Conservation (phyloP, 37 sponge, comb jelly and placozoan genomes). For the Ephydatia muelleri region DNA sequence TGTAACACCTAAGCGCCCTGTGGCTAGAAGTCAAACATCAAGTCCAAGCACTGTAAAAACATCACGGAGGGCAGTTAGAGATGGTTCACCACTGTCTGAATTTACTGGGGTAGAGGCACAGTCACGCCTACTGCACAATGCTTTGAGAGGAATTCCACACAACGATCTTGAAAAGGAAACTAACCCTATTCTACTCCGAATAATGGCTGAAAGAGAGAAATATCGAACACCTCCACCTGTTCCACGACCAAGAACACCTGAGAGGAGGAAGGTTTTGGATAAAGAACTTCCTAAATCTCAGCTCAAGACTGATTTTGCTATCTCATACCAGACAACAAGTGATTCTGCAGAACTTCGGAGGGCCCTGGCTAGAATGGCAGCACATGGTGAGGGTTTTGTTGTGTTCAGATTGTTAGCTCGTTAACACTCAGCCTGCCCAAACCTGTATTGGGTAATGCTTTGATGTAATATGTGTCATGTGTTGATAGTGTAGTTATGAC, state of each 20-base stretch:
- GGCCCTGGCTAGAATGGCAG: slow-evolving; percentile 13
- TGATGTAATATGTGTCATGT: not conserved
- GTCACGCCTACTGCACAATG: slow-evolving; percentile 43
- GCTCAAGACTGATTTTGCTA: slow-evolving; percentile 27
- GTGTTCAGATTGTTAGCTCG: not conserved
- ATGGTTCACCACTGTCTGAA: slow-evolving; percentile 19
- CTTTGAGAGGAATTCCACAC: slow-evolving; percentile 25
- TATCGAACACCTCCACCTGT: not conserved
- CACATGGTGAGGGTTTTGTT: not conserved
- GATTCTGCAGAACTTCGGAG: not conserved
- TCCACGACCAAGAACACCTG: too few relatives aligned
- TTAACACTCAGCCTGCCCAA: not conserved
- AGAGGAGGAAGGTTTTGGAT: slow-evolving; percentile 34
- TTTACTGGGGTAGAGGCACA: slow-evolving; percentile 64
- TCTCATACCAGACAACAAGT: slow-evolving; percentile 17
- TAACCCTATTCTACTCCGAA: slow-evolving; percentile 43
- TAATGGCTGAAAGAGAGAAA: slow-evolving; percentile 21
- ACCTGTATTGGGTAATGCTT: not conserved
- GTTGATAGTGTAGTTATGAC: slow-evolving; percentile 9
- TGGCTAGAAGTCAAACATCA: too few relatives aligned
- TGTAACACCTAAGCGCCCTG: too few relatives aligned
- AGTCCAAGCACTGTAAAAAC: too few relatives aligned
- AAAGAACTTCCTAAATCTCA: slow-evolving; percentile 46
- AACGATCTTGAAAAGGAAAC: not conserved
- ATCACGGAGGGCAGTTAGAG: too few relatives aligned